These are phyloP conservation scores for Ornithoptera alexandrae DNA, from an alignment of 2,888 invertebrate species.

Conservation along the genomic window DNA sequence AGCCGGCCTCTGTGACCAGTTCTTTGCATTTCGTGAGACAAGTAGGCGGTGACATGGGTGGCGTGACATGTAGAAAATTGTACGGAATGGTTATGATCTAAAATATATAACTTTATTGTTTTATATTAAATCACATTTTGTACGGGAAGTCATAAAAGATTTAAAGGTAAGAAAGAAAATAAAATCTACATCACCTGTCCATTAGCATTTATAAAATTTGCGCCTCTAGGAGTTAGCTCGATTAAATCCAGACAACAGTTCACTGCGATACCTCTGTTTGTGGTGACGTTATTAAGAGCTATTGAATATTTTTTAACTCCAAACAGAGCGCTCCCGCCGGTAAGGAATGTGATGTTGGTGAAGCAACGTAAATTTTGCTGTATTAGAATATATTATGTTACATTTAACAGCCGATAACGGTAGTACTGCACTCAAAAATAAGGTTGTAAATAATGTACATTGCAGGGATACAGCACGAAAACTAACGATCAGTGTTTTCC, in stretches of 20 bases:
- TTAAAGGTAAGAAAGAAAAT: neutral
- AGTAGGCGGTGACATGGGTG: slow-evolving; percentile 90
- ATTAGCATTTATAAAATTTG: slow-evolving; percentile 87
- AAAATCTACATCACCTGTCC: slow-evolving; percentile 43
- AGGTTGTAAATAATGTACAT: no score
- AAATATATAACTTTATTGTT: neutral
- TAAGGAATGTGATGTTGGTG: slow-evolving; percentile 89
- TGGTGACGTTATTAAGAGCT: slow-evolving; percentile 85
- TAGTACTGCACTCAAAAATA: no score
- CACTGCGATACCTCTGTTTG: slow-evolving; percentile 85
- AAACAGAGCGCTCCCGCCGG: slow-evolving; percentile 90
- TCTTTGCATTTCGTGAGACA: slow-evolving; percentile 79
- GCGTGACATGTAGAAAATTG: slow-evolving; percentile 91
- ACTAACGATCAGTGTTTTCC: no score
- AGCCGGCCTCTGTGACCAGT: slow-evolving; percentile 86
- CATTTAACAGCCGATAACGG: no score
- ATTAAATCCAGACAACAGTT: slow-evolving; percentile 86
- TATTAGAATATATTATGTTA: slow-evolving; percentile 27
- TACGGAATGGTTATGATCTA: slow-evolving; percentile 79
- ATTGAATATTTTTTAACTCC: slow-evolving; percentile 94
- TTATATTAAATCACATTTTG: no score
- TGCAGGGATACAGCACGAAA: no score
- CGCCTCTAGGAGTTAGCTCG: slow-evolving; percentile 85
- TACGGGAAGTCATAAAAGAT: no score
- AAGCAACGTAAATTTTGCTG: slow-evolving; percentile 84